Percentiles rank a stretch among this genome's conserved stretches.
Evolutionary conservation across 2,797 vertebrate species (phyloP).

Genomic region (Columba guinea): DNA sequence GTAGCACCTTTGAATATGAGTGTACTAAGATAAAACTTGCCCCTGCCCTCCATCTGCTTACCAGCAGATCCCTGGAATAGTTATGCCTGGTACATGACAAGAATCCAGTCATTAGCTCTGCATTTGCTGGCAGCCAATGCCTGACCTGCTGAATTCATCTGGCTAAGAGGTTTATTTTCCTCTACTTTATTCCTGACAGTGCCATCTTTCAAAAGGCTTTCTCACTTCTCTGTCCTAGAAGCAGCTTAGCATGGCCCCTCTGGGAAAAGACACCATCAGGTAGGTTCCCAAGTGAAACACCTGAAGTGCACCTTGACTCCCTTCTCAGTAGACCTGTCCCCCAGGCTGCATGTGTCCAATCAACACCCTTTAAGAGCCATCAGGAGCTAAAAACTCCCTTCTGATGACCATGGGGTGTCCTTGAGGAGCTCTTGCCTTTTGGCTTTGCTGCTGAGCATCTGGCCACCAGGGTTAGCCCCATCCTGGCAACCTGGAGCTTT

Average conservation of each 20-base stretch:
- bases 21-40: slow-evolving; percentile 23
- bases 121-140: background rate
- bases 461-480: background rate
- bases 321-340: fast-evolving
- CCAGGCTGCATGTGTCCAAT: background rate
- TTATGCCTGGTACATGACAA: background rate
- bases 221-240: background rate
- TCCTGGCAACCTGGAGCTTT: background rate
- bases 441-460: background rate
- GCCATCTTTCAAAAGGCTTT: background rate
- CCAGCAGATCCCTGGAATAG: background rate
- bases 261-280: background rate
- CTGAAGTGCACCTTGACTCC: background rate
- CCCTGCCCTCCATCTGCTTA: background rate
- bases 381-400: background rate
- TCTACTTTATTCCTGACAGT: background rate
- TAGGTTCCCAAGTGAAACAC: background rate
- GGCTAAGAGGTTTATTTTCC: slow-evolving; percentile 47
- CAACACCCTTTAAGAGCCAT: background rate
- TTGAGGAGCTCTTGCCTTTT: background rate
- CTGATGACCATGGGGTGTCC: background rate
- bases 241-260: background rate
- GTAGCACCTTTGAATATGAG: slow-evolving; percentile 30
- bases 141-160: slow-evolving; percentile 35
- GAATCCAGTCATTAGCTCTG: slow-evolving; percentile 29